Evolutionary conservation across 1,140 invertebrate species (phyloP).

Genomic region (Cyrtorhinus lividipennis): DNA sequence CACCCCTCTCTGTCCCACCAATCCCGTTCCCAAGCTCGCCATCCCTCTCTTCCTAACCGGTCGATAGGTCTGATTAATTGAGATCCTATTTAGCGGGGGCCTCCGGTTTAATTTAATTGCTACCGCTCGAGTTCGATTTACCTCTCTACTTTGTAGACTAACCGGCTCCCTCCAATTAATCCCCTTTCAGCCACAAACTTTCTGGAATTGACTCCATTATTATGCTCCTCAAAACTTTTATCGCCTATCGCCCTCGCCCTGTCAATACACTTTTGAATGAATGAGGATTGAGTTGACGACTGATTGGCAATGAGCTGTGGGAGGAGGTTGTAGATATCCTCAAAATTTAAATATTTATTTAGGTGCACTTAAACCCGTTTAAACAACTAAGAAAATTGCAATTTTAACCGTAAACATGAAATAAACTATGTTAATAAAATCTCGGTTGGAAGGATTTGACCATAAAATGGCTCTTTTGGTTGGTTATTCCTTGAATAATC

Average conservation of each 20-base stretch:
- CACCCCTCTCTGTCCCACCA: not conserved
- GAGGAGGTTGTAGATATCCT: no score
- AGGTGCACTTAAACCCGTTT: no score
- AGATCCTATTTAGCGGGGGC: conserved; percentile 6
- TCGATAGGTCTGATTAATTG: conserved; percentile 8
- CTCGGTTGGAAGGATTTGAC: no score
- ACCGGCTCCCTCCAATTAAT: conserved; percentile 9
- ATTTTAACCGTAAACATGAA: no score
- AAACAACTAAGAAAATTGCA: no score
- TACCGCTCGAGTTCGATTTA: conserved; percentile 8
- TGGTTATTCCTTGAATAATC: no score
- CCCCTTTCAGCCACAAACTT: conserved; percentile 8
- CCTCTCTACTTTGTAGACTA: conserved; percentile 8
- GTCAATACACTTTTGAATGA: no score
- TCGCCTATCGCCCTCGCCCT: not conserved
- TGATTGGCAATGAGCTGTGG: no score
- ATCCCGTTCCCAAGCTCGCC: not conserved
- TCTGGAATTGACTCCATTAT: conserved; percentile 5
- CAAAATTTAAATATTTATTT: no score
- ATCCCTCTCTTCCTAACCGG: not conserved
- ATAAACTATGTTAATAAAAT: no score
- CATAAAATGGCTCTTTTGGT: no score
- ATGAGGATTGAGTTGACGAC: no score
- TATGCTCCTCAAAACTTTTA: conserved; percentile 5
- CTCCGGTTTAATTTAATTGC: conserved; percentile 6